Evolutionary conservation across 1,140 invertebrate species (phyloP).

Genomic region (Conopomorpha cramerella): DNA sequence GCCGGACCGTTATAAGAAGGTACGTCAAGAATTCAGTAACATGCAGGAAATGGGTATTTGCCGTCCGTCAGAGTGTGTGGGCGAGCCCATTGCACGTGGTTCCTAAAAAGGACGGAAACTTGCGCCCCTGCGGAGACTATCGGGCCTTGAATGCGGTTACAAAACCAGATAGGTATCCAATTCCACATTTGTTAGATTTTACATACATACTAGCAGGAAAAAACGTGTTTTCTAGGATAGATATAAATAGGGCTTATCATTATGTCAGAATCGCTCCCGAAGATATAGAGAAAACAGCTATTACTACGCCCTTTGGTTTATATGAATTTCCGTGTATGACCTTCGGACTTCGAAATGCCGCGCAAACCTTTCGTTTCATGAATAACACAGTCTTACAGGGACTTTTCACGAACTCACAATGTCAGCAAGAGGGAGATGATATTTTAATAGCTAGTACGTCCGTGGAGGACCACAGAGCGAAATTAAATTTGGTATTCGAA

Average conservation of each 20-base stretch:
- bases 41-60: conserved; percentile 3
- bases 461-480: conserved; percentile 15
- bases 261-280: not conserved
- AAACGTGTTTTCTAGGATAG: conserved; percentile 47
- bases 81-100: conserved; percentile 27
- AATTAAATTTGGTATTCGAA: conserved; percentile 7
- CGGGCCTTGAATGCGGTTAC: conserved; percentile 10
- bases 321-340: conserved; percentile 13
- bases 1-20: not conserved
- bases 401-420: too few species aligned
- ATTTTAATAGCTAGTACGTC: conserved; percentile 24
- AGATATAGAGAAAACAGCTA: conserved; percentile 8
- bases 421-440: too few species aligned
- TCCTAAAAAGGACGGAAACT: conserved; percentile 5
- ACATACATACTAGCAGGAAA: conserved; percentile 20
- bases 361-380: too few species aligned
- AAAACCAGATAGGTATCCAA: conserved; percentile 19
- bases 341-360: too few species aligned
- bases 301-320: too few species aligned
- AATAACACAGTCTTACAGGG: not conserved
- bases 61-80: conserved; percentile 20
- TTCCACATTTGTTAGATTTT: conserved; percentile 19
- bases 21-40: not conserved
- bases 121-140: conserved; percentile 51
- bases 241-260: conserved; percentile 4